These are phyloP conservation scores for Cotesia chilonis DNA, from an alignment of 1,140 invertebrate genomes.

Conservation along the genomic window DNA sequence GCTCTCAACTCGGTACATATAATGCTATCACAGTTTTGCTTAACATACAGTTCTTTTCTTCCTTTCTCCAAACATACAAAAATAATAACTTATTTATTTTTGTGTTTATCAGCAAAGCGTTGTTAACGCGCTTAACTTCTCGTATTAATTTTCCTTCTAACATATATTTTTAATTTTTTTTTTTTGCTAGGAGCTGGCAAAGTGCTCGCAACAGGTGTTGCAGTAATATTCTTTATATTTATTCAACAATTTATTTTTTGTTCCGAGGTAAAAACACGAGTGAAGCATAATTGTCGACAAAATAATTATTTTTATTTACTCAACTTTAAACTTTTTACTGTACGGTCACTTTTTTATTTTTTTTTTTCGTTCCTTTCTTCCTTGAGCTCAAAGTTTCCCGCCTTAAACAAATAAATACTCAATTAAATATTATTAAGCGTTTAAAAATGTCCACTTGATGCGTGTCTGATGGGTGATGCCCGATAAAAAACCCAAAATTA, in stretches of 20 bases:
- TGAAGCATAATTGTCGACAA: too few relatives aligned
- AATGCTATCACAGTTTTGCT: background rate
- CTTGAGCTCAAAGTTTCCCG: too few relatives aligned
- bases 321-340: too few relatives aligned
- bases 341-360: too few relatives aligned
- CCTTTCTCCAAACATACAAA: too few relatives aligned
- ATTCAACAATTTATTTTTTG: too few relatives aligned
- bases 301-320: too few relatives aligned
- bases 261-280: too few relatives aligned
- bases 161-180: conserved; percentile 5
- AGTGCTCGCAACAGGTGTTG: conserved; percentile 45
- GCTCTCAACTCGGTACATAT: background rate
- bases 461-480: background rate
- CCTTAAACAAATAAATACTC: background rate
- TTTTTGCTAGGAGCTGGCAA: conserved; percentile 3
- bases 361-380: too few relatives aligned
- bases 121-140: conserved; percentile 29
- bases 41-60: too few relatives aligned
- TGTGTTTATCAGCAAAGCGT: conserved; percentile 3
- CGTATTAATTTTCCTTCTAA: conserved; percentile 18
- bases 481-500: conserved; percentile 5
- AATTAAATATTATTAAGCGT: conserved; percentile 6
- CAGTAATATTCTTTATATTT: conserved; percentile 7
- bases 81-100: too few relatives aligned
- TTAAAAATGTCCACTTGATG: background rate